phyloP scores from a whole-genome alignment of 1,140 invertebrate genomes.

The Leucophenga varia region DNA sequence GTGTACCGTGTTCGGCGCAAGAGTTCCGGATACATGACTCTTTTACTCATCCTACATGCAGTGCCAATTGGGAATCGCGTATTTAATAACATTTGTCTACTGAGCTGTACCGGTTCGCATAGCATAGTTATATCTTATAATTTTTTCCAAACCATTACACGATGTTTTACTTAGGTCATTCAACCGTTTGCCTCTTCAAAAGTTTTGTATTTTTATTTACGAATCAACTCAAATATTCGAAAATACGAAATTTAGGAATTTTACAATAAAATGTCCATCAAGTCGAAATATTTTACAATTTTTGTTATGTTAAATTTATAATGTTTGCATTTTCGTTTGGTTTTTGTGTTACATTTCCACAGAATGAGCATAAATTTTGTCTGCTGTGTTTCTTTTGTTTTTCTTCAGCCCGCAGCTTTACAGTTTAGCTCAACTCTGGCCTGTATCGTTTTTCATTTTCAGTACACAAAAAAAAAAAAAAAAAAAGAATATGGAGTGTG shows the following conservation, averaged over 20 bases:
- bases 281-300: constrained; percentile 26
- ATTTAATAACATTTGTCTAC: constrained; percentile 20
- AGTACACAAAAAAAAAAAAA: not conserved
- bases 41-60: too few species aligned
- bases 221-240: not conserved
- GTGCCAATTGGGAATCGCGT: not conserved
- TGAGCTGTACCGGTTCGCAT: too few species aligned
- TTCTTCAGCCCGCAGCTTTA: too few species aligned
- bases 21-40: too few species aligned
- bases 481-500: not conserved
- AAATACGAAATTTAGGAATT: constrained; percentile 16
- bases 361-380: constrained; percentile 39
- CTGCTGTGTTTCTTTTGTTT: too few species aligned
- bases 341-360: constrained; percentile 10
- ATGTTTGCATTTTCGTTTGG: constrained; percentile 14
- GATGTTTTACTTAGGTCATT: not conserved
- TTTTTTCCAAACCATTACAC: not conserved
- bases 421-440: constrained; percentile 1
- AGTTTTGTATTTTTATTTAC: constrained; percentile 2
- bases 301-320: constrained; percentile 23
- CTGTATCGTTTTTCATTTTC: constrained; percentile 7
- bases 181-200: not conserved
- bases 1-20: too few species aligned
- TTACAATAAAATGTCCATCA: constrained; percentile 30
- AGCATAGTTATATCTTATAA: not conserved